These are phyloP conservation scores for Pangasius larnaudii DNA, from an alignment of 2,797 vertebrate genomes.

Conservation along the genomic window DNA sequence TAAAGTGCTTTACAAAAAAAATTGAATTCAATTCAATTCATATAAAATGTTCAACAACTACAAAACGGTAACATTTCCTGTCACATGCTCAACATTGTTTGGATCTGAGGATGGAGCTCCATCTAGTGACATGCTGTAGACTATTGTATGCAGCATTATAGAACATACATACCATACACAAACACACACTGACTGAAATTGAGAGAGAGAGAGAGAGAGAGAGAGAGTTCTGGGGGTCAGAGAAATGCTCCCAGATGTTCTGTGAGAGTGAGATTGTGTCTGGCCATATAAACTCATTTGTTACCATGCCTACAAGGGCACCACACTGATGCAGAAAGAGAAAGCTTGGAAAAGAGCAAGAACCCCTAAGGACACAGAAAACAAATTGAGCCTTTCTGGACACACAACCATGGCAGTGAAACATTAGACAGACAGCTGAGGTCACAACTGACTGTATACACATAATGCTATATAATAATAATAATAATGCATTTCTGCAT, in stretches of 20 bases:
- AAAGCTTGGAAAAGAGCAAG: slow-evolving; percentile 20
- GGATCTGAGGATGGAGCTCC: slow-evolving; percentile 43
- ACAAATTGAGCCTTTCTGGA: slow-evolving; percentile 42
- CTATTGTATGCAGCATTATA: background rate
- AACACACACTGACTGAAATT: background rate
- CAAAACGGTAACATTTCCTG: background rate
- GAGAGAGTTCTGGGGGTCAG: background rate
- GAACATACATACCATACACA: background rate
- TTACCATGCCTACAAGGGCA: slow-evolving; percentile 45
- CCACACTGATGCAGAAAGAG: slow-evolving; percentile 15
- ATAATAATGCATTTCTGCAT: background rate
- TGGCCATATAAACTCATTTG: slow-evolving; percentile 48
- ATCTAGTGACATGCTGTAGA: slow-evolving; percentile 39
- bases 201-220: background rate
- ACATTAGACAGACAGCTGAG: slow-evolving; percentile 42
- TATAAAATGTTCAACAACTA: background rate
- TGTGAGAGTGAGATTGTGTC: slow-evolving; percentile 21
- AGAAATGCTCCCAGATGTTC: slow-evolving; percentile 48
- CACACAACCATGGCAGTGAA: slow-evolving; percentile 37
- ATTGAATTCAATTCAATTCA: background rate
- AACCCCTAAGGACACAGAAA: slow-evolving; percentile 36
- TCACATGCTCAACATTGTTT: background rate
- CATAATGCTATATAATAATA: background rate
- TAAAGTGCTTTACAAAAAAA: background rate
- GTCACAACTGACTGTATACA: background rate